Percentiles rank a stretch among this genome's conserved stretches.
These are phyloP conservation scores for Chelonus insularis DNA, from an alignment of 1,140 invertebrate species.

Conservation along the genomic window DNA sequence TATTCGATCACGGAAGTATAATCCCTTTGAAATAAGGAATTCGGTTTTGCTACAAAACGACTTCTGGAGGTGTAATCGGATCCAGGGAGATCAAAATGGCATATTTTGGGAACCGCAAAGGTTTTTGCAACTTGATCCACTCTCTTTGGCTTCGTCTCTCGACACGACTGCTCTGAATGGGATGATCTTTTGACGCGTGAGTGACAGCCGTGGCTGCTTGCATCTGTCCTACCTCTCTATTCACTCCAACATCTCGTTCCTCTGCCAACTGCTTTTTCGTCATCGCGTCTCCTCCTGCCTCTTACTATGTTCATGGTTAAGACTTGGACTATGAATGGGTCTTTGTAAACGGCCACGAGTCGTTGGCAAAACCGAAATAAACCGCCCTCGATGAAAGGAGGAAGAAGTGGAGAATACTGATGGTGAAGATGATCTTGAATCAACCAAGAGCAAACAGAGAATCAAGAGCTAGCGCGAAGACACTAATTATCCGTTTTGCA, in stretches of 20 bases:
- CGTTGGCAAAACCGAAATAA: conserved; percentile 38
- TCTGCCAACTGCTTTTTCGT: conserved; percentile 33
- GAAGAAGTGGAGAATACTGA: conserved; percentile 1
- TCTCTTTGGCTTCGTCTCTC: conserved; percentile 1
- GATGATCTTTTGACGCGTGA: conserved; percentile 49
- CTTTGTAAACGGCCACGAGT: conserved; percentile 35
- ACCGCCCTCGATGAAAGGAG: conserved; percentile 26
- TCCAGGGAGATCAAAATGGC: conserved; percentile 24
- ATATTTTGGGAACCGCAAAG: conserved; percentile 21
- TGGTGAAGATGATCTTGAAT: conserved; percentile 3
- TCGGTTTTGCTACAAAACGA: no score
- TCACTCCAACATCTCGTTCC: conserved; percentile 29
- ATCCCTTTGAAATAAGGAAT: no score
- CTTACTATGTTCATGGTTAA: conserved; percentile 23
- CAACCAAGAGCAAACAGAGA: neutral
- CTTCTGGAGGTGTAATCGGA: conserved; percentile 22
- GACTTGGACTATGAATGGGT: conserved; percentile 38
- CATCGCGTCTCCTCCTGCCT: conserved; percentile 17
- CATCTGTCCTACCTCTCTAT: conserved; percentile 42
- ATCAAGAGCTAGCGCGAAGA: conserved; percentile 16
- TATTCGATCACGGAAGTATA: no score
- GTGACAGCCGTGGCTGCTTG: conserved; percentile 45
- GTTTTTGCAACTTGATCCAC: conserved; percentile 17
- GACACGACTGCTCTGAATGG: conserved; percentile 19
- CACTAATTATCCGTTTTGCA: conserved; percentile 34